These are phyloP conservation scores for Vultur gryphus DNA, from an alignment of 2,797 vertebrate species.

Conservation along the genomic window DNA sequence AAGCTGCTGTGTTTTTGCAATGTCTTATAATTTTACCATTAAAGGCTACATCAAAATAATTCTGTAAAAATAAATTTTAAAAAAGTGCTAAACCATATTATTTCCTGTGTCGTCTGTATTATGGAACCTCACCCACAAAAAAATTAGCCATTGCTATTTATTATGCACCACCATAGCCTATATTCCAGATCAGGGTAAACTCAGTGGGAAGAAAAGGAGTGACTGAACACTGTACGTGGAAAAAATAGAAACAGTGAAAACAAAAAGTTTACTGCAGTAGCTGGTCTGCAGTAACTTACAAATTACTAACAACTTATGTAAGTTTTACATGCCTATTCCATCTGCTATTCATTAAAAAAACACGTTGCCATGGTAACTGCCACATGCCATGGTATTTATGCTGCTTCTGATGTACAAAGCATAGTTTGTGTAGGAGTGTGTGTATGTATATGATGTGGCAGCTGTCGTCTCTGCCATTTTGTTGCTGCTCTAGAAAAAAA, in stretches of 20 bases:
- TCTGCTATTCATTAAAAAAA: slow-evolving; percentile 82
- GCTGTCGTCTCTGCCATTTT: slow-evolving; percentile 83
- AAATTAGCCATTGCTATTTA: slow-evolving; percentile 49
- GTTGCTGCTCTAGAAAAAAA: slow-evolving; percentile 75
- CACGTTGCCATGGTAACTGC: slow-evolving; percentile 77
- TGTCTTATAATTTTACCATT: background rate
- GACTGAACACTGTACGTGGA: slow-evolving; percentile 37
- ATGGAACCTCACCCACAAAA: slow-evolving; percentile 18
- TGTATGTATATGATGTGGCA: slow-evolving; percentile 81
- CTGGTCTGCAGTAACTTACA: slow-evolving; percentile 79
- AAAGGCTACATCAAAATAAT: background rate
- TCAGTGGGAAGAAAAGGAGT: slow-evolving; percentile 56
- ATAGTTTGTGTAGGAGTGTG: slow-evolving; percentile 81
- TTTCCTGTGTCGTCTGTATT: background rate
- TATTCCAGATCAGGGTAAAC: slow-evolving; percentile 51
- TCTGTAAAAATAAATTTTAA: background rate
- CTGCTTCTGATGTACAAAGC: slow-evolving; percentile 82
- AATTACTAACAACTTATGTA: slow-evolving; percentile 83
- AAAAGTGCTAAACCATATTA: background rate
- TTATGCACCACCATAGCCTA: slow-evolving; percentile 24
- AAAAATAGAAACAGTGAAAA: slow-evolving; percentile 72
- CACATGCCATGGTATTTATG: slow-evolving; percentile 82
- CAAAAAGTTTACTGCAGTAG: slow-evolving; percentile 78
- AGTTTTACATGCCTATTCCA: slow-evolving; percentile 81
- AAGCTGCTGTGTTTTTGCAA: background rate